Percentiles rank a stretch among this genome's conserved stretches.
Conservation (phyloP, 1,140 invertebrate species). For the Drosophila watanabei region DNA sequence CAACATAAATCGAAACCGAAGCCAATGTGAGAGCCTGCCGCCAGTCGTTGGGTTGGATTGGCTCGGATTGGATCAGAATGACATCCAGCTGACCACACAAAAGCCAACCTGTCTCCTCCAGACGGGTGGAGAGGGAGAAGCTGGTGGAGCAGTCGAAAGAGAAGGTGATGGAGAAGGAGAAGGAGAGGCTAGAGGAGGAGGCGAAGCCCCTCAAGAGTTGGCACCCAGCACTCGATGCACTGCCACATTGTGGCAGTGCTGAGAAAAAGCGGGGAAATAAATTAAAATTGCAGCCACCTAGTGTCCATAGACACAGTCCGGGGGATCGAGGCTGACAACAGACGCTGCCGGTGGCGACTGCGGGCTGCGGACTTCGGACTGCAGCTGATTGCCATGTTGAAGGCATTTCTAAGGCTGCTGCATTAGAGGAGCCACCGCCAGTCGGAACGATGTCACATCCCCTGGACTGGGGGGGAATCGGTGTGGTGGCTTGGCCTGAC, state of each 20-base stretch:
- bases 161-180: constrained; percentile 20
- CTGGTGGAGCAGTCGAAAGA: background rate
- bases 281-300: constrained; percentile 67
- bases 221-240: constrained; percentile 32
- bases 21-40: constrained; percentile 33
- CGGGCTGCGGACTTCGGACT: constrained; percentile 14
- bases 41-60: constrained; percentile 1
- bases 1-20: constrained; percentile 60
- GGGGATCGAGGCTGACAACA: constrained; percentile 32
- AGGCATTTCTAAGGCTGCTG: constrained; percentile 74
- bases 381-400: constrained; percentile 45
- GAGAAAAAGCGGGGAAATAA: constrained; percentile 53
- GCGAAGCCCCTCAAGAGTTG: constrained; percentile 61
- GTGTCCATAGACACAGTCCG: constrained; percentile 41
- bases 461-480: background rate
- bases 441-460: constrained; percentile 45
- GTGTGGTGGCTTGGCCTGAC: constrained; percentile 10
- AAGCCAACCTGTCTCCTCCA: constrained; percentile 45
- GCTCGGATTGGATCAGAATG: constrained; percentile 50
- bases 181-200: constrained; percentile 9
- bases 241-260: constrained; percentile 41
- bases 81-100: constrained; percentile 58
- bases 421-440: constrained; percentile 55
- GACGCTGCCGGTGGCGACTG: constrained; percentile 25
- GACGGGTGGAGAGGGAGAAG: constrained; percentile 4